Evolutionary conservation across 2,113 vertebrate species (phyloP), one percentile per base, ranked within the genome.

Genomic region (Microtus montanus): DNA sequence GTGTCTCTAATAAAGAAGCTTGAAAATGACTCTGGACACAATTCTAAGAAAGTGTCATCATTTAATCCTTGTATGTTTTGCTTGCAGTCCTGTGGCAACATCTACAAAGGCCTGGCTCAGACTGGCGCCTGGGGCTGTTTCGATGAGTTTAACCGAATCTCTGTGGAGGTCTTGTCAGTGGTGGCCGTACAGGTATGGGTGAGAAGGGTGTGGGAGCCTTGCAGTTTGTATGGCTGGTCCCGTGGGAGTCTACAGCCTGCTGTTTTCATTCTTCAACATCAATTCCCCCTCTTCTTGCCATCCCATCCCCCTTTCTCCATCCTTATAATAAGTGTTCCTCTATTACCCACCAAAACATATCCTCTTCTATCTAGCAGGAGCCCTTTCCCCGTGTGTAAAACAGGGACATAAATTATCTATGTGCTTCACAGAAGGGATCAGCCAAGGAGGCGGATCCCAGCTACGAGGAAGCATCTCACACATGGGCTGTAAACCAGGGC

Each of bases 121-220:
- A 99, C 99, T 0, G 99, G 99, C n/a, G 99, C 99, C 74, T 99
- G 99, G 99, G 99, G 99, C 97, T 99, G 99, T 97, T 99, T 99
- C 93, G 99, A 99, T 89, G 99, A 99, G 91, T 99, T 99, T 94
- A 99, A 99, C 98, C 98, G 99, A 96, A 99, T 99, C 96, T 99
- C 99, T 0, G 99, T 99, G 95, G 99, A 99, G 92, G 99, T 99
- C 73, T 98, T 99, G 92, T 99, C 99, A 0, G 99, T 99, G 93
- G 99, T 99, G 82, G 99, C 99, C 7, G 99, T 99, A 0, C 99
- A 99, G 99, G 99, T 99, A 98, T 97, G 98, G 79, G 4, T 15
- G n/a, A 10, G 30, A 61, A 77, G 41, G 47, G 41, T 33, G 7
- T 2, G 47, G 77, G 58, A 82, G 47, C 2, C 24, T 64, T 0